These are phyloP conservation scores for Lacerta agilis DNA, from an alignment of 2,797 vertebrate genomes.

Conservation along the genomic window DNA sequence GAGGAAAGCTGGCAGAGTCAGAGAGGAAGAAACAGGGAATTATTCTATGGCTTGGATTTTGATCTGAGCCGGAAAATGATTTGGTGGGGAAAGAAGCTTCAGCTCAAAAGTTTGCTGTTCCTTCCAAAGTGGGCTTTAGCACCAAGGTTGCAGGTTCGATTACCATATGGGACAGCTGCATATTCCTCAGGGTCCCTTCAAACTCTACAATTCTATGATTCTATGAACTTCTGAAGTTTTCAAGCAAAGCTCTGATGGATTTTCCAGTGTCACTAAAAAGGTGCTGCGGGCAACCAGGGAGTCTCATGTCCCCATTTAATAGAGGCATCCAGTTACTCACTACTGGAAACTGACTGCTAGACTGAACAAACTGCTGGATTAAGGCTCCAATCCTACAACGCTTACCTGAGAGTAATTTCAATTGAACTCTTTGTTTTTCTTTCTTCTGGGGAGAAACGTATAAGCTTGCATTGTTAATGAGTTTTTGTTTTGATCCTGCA, in stretches of 20 bases:
- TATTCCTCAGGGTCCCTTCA: too few species aligned
- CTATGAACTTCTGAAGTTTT: too few species aligned
- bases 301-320: background rate
- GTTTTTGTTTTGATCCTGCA: too few species aligned
- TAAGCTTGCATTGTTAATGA: too few species aligned
- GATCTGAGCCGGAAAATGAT: background rate
- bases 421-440: too few species aligned
- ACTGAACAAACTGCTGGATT: background rate
- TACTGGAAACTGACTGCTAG: background rate
- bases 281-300: background rate
- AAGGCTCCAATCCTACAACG: background rate
- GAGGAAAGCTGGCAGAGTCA: background rate
- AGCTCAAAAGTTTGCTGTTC: background rate
- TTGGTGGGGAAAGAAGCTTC: background rate
- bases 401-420: too few species aligned
- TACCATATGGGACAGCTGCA: too few species aligned
- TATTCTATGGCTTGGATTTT: background rate
- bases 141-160: too few species aligned
- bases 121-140: background rate
- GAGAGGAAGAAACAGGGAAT: background rate
- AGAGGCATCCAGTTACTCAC: background rate
- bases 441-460: too few species aligned
- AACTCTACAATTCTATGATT: too few species aligned
- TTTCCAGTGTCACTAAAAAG: too few species aligned
- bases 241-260: too few species aligned